These are phyloP conservation scores for Ceratina japonica DNA, from an alignment of 1,140 invertebrate genomes.

Conservation along the genomic window DNA sequence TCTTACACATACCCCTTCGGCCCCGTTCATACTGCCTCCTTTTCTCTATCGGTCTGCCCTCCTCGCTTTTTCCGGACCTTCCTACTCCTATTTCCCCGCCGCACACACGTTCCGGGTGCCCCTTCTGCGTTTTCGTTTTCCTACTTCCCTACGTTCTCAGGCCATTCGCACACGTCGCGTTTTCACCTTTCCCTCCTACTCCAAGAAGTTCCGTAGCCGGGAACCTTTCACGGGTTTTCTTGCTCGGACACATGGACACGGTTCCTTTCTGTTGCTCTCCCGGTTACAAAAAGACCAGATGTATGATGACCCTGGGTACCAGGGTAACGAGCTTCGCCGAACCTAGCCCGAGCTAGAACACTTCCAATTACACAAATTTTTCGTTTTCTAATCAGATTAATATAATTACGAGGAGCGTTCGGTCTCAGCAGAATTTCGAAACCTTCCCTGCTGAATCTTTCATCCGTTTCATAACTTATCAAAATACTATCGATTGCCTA, in stretches of 20 bases:
- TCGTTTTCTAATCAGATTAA: too few species aligned
- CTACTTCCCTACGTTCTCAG: too few species aligned
- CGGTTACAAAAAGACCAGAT: not conserved
- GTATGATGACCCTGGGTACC: constrained; percentile 17
- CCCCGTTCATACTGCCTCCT: constrained; percentile 11
- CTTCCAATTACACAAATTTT: too few species aligned
- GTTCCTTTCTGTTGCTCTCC: constrained; percentile 14
- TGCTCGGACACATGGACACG: not conserved
- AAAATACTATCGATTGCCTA: not conserved
- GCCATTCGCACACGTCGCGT: not conserved
- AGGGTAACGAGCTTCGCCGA: constrained; percentile 37
- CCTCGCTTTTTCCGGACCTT: constrained; percentile 9
- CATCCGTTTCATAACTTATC: too few species aligned
- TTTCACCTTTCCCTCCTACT: not conserved
- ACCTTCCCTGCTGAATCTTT: not conserved
- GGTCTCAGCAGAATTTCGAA: too few species aligned
- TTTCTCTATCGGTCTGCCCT: constrained; percentile 15
- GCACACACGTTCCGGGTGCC: not conserved
- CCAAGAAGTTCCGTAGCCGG: not conserved
- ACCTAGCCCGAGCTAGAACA: too few species aligned
- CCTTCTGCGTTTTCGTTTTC: constrained; percentile 3
- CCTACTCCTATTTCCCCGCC: constrained; percentile 10
- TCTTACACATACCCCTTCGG: constrained; percentile 1
- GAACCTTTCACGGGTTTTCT: not conserved
- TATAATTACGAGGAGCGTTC: not conserved